Conservation (phyloP, 2,888 invertebrate genomes). For the Drosophila hamatofila region DNA sequence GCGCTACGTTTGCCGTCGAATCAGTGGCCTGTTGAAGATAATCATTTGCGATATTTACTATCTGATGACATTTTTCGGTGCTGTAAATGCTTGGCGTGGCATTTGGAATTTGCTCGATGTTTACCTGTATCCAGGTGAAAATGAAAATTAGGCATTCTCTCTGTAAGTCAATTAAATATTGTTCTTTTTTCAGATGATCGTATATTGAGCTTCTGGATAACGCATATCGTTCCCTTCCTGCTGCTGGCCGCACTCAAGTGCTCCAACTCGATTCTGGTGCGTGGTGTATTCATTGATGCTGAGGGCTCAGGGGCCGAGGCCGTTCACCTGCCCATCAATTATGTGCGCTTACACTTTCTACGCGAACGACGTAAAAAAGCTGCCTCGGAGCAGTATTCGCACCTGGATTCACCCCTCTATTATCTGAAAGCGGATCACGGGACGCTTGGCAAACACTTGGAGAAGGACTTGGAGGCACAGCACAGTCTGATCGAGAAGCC, state of each 20-base stretch:
- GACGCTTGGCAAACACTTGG: constrained; percentile 44
- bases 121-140: constrained; percentile 90
- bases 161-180: too few species aligned
- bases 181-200: constrained; percentile 87
- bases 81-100: constrained; percentile 95
- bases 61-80: constrained; percentile 91
- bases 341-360: constrained; percentile 91
- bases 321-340: constrained; percentile 93
- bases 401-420: constrained; percentile 57
- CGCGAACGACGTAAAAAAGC: constrained; percentile 88
- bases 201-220: constrained; percentile 92
- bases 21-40: constrained; percentile 89
- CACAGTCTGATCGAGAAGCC: constrained; percentile 78
- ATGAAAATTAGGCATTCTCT: neutral
- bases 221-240: constrained; percentile 90
- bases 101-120: constrained; percentile 93
- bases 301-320: constrained; percentile 93
- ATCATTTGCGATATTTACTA: constrained; percentile 91
- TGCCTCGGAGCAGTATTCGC: constrained; percentile 25
- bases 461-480: constrained; percentile 78
- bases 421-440: constrained; percentile 64
- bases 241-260: constrained; percentile 92
- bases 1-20: constrained; percentile 89
- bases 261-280: constrained; percentile 93
- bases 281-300: constrained; percentile 95